These are phyloP conservation scores for Prosopocoilus inquinatus DNA, from an alignment of 2,888 invertebrate species.

Conservation along the genomic window DNA sequence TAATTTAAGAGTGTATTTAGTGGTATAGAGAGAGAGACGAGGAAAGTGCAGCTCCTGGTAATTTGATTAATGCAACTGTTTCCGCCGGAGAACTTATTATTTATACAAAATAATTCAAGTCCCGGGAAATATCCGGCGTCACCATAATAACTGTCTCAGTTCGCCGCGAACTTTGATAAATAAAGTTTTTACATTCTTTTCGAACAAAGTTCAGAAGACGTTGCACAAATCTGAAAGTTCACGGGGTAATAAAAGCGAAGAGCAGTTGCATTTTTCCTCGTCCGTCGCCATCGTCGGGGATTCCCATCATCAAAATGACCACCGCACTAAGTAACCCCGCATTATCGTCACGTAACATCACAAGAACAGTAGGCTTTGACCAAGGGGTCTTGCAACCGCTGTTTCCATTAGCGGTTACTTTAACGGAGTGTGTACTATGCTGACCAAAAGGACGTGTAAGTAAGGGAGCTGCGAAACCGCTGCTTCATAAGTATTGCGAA, in stretches of 20 bases:
- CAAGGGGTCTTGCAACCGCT: conserved; percentile 18
- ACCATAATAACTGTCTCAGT: not conserved
- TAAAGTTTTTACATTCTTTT: conserved; percentile 4
- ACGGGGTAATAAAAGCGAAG: not conserved
- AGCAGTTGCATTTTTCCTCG: not conserved
- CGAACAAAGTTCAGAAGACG: not conserved
- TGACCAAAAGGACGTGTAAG: conserved; percentile 31
- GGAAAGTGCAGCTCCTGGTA: too few species aligned
- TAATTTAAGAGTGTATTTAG: too few species aligned
- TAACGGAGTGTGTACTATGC: conserved; percentile 25
- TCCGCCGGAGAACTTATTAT: too few species aligned
- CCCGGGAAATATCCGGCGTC: not conserved
- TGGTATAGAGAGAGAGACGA: too few species aligned
- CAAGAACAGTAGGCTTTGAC: conserved; percentile 7
- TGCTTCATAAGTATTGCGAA: conserved; percentile 16
- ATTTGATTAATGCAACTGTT: too few species aligned
- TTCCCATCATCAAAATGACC: not conserved
- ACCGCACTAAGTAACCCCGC: not conserved
- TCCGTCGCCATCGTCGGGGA: too few species aligned
- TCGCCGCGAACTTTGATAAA: not conserved
- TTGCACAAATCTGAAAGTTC: not conserved
- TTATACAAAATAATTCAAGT: not conserved
- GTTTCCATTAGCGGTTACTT: conserved; percentile 31
- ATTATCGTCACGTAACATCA: conserved; percentile 2
- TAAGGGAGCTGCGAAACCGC: conserved; percentile 21